Evolutionary conservation across 2,113 vertebrate genomes (phyloP).

Genomic region (Scomber japonicus): DNA sequence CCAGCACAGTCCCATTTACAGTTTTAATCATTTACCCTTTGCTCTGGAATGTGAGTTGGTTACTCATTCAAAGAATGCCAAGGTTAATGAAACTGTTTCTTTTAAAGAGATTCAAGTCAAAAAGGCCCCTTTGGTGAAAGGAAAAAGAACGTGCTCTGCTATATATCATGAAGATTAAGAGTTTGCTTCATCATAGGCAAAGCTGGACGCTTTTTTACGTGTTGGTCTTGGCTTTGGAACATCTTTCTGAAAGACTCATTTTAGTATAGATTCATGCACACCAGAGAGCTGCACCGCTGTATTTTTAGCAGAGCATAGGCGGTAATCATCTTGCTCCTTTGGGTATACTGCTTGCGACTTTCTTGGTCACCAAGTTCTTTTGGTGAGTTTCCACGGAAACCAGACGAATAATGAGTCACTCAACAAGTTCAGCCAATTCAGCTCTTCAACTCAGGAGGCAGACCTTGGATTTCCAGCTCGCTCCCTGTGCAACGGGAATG

Average conservation of each 20-base stretch:
- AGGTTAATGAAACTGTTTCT: constrained; percentile 42
- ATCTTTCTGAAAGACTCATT: constrained; percentile 8
- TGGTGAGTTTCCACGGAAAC: constrained; percentile 72
- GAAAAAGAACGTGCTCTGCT: neutral
- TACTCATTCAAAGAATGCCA: constrained; percentile 62
- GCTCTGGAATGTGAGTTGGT: constrained; percentile 57
- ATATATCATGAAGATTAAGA: neutral
- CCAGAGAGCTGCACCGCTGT: constrained; percentile 2
- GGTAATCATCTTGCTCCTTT: constrained; percentile 62
- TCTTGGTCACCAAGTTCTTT: constrained; percentile 59
- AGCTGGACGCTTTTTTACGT: neutral
- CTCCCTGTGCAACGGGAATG: constrained; percentile 22
- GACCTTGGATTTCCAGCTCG: constrained; percentile 37
- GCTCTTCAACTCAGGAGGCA: constrained; percentile 43
- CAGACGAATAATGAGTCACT: constrained; percentile 78
- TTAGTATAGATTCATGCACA: constrained; percentile 9
- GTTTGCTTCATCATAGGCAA: constrained; percentile 1
- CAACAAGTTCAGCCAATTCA: constrained; percentile 51
- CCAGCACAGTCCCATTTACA: neutral
- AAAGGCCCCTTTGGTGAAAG: neutral
- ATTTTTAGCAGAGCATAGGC: constrained; percentile 67
- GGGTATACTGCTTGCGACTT: constrained; percentile 44
- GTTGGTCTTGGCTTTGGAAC: neutral
- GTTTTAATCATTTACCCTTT: constrained; percentile 43
- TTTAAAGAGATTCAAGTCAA: constrained; percentile 16